Evolutionary conservation across 1,140 invertebrate species (phyloP), one percentile per base, ranked within the genome.

Genomic region (Nautilus pompilius): DNA sequence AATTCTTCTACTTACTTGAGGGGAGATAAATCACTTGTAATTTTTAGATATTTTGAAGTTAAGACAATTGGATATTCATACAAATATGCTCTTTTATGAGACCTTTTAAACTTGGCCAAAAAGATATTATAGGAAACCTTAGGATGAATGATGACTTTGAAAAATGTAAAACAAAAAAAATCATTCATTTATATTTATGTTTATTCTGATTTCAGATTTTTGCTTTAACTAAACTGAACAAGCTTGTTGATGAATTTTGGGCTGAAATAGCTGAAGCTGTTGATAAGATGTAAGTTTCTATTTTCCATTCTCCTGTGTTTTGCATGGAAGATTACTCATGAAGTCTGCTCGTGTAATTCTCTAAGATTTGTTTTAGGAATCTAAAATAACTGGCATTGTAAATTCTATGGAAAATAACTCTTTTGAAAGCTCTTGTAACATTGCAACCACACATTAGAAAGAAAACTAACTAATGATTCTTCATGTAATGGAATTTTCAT

Each of bases 211-310:
- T 74, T 20, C 65, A 77, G 75, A 70, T 75, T 2, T 98, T 96
- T 83, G 95, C 96, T 24, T 76, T 90, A 58, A 90, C 91, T 73
- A 95, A 95, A 76, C 84, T 99, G 48, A 91, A 98, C 82, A 87
- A 88, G 74, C 93, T 99, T 79, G 95, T 98, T 0, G 94, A 98
- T 81, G 92, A 96, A 81, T 98, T 98, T 84, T 98, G 96, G 96
- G 93, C 95, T 20, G 96, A 98, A 85, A 98, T 98, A 67, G 96
- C 95, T 0, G 96, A 99, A 84, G 93, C 94, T 13, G 95, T 99
- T 77, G 91, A 93, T 76, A 98, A 97, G 85, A 97, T 99, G 90
- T 91, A 86, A 85, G 86, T 79, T 65, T 65, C 8, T n/a, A n/a
- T n/a, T n/a, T n/a, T 65, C 4, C 63, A 58, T 57, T 48, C 8